Base-by-base conservation (phyloP, 2,113 vertebrate genomes). In the Trogon melanurus region DNA sequence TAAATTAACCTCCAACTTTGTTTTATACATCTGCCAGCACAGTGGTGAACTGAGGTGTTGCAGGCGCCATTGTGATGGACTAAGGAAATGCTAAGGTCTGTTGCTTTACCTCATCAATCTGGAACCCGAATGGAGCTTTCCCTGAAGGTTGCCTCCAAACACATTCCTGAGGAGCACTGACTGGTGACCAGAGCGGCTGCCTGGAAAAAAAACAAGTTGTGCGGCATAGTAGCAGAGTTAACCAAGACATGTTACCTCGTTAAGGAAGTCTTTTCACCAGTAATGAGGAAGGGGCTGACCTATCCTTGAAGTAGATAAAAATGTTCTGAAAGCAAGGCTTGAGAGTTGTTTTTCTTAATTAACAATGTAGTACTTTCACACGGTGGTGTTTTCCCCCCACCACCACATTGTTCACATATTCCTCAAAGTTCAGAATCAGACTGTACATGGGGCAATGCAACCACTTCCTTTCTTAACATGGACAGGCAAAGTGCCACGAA, bases 81-180 rank as follows among this genome's bases (percentile, higher is more conserved):
- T 88, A 85, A 97, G 95, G 89, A 64, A 66, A 97, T 38, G 95
- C 90, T 96, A 97, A 97, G 97, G 97, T 97, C 92, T 91, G 95
- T 95, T 97, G 96, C 96, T 97, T 97, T 95, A 53, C 96, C 93
- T 97, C 97, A 98, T 98, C 98, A 97, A 94, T 98, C 97, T 97
- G 93, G 96, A 87, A 93, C 97, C 93, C 60, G 27, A 95, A 91
- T 72, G 95, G 82, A 83, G 95, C 78, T 97, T 95, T 96, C 96
- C 96, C 94, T 45, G 83, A 93, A 95, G 79, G 27, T 84, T 89
- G 85, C 88, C 94, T 97, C 96, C 96, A 91, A 51, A 62, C 91
- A 84, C 94, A 98, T 98, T 98, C 97, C 98, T 97, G 74, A 97
- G 96, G 91, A 95, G 94, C 95, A 97, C 84, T 96, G 97, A 96